phyloP scores from a whole-genome alignment of 1,140 invertebrate genomes.

The Spodoptera litura region DNA sequence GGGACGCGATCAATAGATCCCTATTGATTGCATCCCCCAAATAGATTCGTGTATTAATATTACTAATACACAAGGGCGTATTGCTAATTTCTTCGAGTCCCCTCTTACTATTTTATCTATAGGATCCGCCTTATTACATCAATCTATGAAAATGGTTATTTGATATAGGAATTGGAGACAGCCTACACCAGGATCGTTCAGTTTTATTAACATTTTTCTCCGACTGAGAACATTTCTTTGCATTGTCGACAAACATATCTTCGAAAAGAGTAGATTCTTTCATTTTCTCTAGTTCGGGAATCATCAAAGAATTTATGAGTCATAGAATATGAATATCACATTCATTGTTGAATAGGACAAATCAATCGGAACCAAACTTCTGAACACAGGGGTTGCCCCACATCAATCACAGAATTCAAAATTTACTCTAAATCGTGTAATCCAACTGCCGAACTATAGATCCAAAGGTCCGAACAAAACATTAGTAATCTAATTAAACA shows the following conservation, averaged over 20 bases:
- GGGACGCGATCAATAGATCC: slow-evolving; percentile 37
- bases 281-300: too few species aligned
- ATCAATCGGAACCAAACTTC: slow-evolving; percentile 10
- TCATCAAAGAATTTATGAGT: too few species aligned
- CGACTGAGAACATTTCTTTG: slow-evolving; percentile 2
- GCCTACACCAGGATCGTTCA: not conserved
- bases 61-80: slow-evolving; percentile 63
- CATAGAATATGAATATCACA: not conserved
- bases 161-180: slow-evolving; percentile 32
- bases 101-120: slow-evolving; percentile 45
- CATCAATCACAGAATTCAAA: slow-evolving; percentile 36
- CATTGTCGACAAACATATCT: slow-evolving; percentile 12
- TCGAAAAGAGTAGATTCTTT: not conserved
- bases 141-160: slow-evolving; percentile 44
- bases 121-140: slow-evolving; percentile 44
- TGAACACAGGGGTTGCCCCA: not conserved
- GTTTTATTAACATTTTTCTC: slow-evolving; percentile 41
- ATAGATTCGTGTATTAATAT: slow-evolving; percentile 69
- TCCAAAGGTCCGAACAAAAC: slow-evolving; percentile 44
- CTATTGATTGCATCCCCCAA: slow-evolving; percentile 47
- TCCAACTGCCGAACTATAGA: slow-evolving; percentile 29
- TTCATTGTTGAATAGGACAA: not conserved
- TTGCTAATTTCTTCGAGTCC: slow-evolving; percentile 67
- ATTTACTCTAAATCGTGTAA: slow-evolving; percentile 25
- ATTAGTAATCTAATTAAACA: slow-evolving; percentile 74